These are phyloP conservation scores for Dromococcyx pavoninus DNA, from an alignment of 2,797 vertebrate genomes.

Conservation along the genomic window DNA sequence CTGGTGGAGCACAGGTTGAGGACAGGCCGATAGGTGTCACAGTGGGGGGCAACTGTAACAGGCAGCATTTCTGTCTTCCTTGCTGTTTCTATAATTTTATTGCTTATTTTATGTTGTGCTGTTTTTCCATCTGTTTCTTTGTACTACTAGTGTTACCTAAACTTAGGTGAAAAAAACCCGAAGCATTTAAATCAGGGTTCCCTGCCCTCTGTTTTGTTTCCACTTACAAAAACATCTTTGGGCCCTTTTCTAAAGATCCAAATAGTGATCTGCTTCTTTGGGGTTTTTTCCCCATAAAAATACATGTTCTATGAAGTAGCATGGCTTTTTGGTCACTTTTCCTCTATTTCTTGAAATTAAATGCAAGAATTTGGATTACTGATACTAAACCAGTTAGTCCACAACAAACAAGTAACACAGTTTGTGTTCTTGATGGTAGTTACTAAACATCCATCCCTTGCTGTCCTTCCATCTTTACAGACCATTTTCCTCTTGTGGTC, in stretches of 20 bases:
- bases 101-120: background rate
- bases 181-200: background rate
- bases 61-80: background rate
- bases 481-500: background rate
- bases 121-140: background rate
- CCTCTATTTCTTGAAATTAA: background rate
- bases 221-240: background rate
- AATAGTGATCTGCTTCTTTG: background rate
- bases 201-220: background rate
- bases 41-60: background rate
- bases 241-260: background rate
- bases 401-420: background rate
- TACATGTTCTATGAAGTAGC: background rate
- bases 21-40: background rate
- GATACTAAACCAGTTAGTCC: background rate
- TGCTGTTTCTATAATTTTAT: background rate
- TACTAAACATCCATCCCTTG: background rate
- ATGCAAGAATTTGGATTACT: background rate
- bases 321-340: background rate
- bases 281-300: background rate
- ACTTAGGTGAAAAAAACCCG: rapidly evolving
- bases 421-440: background rate
- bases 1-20: background rate
- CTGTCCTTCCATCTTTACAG: background rate
- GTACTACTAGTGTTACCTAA: background rate